Evolutionary conservation across 1,140 invertebrate genomes (phyloP).

Genomic region (Musca vetustissima): DNA sequence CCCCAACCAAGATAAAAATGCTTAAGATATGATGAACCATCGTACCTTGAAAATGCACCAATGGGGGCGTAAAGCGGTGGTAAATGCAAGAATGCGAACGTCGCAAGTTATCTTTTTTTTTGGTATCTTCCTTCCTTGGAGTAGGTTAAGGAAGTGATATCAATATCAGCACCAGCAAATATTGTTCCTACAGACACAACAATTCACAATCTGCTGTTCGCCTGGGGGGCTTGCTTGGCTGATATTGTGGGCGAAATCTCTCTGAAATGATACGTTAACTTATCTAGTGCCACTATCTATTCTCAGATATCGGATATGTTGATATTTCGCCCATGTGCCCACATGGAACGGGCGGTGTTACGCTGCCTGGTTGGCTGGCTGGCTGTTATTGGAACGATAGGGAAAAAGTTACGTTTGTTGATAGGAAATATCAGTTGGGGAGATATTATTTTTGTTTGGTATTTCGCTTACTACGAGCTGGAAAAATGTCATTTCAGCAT

Average conservation of each 20-base stretch:
- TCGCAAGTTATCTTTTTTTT: background rate
- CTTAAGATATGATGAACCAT: conserved; percentile 6
- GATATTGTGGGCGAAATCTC: conserved; percentile 43
- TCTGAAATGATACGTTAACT: conserved; percentile 56
- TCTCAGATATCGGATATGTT: conserved; percentile 57
- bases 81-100: too few relatives aligned
- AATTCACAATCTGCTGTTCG: background rate
- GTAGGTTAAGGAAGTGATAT: conserved; percentile 38
- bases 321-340: background rate
- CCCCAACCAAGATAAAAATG: conserved; percentile 29
- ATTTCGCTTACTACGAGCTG: conserved; percentile 6
- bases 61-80: too few relatives aligned
- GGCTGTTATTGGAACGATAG: conserved; percentile 37
- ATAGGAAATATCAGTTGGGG: conserved; percentile 48
- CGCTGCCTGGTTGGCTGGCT: background rate
- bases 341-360: too few relatives aligned
- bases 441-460: conserved; percentile 20
- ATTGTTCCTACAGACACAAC: background rate
- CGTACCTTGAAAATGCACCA: too few relatives aligned
- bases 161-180: conserved; percentile 13
- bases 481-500: conserved; percentile 27
- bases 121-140: conserved; percentile 31
- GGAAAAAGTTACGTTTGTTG: conserved; percentile 44
- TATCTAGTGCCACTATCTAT: conserved; percentile 57
- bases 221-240: conserved; percentile 36